phyloP scores from a whole-genome alignment of 1,140 invertebrate genomes.

The Brachionus paranguensis region DNA sequence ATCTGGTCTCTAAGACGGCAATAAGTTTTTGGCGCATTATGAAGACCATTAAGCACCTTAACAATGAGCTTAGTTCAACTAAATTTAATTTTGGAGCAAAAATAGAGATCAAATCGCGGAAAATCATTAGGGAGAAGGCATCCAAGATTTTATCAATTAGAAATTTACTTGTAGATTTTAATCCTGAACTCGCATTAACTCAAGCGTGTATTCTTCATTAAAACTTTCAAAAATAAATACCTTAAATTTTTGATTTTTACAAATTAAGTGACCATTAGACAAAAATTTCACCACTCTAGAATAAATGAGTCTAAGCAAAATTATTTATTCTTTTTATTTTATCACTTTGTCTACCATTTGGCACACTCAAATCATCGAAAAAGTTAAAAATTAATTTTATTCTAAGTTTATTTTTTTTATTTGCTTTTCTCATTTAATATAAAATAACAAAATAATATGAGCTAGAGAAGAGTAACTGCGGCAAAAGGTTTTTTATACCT shows the following conservation, averaged over 20 bases:
- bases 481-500: no score
- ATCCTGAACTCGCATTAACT: background rate
- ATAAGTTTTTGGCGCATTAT: background rate
- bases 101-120: background rate
- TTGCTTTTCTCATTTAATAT: background rate
- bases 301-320: background rate
- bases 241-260: background rate
- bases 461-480: no score
- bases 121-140: background rate
- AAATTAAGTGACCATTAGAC: background rate
- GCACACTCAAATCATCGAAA: background rate
- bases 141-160: background rate
- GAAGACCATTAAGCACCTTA: background rate
- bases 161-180: background rate
- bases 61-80: background rate
- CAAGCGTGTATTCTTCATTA: background rate
- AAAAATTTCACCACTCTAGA: background rate
- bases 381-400: background rate
- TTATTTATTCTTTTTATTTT: background rate
- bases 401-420: background rate
- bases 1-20: background rate
- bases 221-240: background rate
- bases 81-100: background rate
- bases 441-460: no score
- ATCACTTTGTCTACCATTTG: background rate